Base-by-base conservation (phyloP, 2,113 vertebrate genomes). In the Callaeas wilsoni region DNA sequence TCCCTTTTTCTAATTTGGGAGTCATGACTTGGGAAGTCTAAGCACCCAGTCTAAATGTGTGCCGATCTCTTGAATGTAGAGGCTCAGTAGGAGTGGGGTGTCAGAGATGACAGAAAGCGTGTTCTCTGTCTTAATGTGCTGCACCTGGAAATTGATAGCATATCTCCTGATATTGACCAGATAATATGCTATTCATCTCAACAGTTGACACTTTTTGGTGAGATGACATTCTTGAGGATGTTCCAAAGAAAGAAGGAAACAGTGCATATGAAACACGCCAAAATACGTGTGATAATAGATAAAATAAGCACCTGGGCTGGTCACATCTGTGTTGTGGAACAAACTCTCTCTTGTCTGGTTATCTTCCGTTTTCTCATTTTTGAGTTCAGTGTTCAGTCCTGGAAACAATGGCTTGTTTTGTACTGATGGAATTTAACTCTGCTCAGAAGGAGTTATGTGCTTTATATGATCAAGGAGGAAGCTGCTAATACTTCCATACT, bases 231-330 rank as follows among this genome's bases (percentile, higher is more conserved):
- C 60, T 78, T 90, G 56, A 90, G 49, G 2, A 0, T 7, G 3
- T 86, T 93, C 69, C 85, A 90, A 71, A 42, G 53, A 83, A 88
- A 53, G 41, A 64, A 84, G 91, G 93, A 89, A 95, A 69, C 30
- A 75, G 57, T 60, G 22, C 33, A 27, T 68, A 56, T 86, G 71
- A 56, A 95, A 64, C 68, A 47, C 1, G 4, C 25, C 68, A 60
- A 82, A 89, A 39, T 63, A 79, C 82, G 29, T 17, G 6, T 75
- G 56, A 47, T 73, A 81, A 83, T 17, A 80, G 84, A 63, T 90
- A 77, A 91, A 85, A 79, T 59, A n/a, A 80, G 67, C 84, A 94
- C 75, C 95, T 94, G 78, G 84, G 27, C 42, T 93, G 74, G 49
- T 57, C 67, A 79, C 19, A 26, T 76, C 42, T 46, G 42, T 65